Percentiles rank a stretch among this genome's conserved stretches.
phyloP scores from a whole-genome alignment of 2,888 invertebrate species.

The Aspidapion aeneum region DNA sequence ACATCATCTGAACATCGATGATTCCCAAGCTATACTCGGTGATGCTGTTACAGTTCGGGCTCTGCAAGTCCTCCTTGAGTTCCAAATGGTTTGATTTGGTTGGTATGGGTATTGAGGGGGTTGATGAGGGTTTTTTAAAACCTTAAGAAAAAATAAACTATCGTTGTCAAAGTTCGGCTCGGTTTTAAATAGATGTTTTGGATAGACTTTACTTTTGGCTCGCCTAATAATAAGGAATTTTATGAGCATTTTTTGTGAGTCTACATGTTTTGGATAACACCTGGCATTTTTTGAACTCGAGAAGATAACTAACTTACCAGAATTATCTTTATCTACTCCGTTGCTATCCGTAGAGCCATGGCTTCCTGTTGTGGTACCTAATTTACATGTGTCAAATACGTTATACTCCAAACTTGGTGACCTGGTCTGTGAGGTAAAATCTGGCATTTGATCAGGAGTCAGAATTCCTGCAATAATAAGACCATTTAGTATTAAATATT shows the following conservation, averaged over 20 bases:
- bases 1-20: constrained; percentile 56
- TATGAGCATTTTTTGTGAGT: too few species aligned
- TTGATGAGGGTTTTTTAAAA: neutral
- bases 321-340: neutral
- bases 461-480: constrained; percentile 68
- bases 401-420: constrained; percentile 28
- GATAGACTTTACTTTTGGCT: too few species aligned
- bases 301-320: constrained; percentile 4
- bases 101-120: neutral
- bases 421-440: constrained; percentile 34
- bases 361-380: constrained; percentile 13
- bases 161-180: too few species aligned
- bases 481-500: too few species aligned
- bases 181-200: too few species aligned
- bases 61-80: constrained; percentile 33
- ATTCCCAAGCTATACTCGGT: constrained; percentile 46
- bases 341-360: neutral
- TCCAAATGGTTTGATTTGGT: neutral
- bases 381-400: constrained; percentile 10
- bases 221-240: too few species aligned
- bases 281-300: too few species aligned
- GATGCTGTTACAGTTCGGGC: constrained; percentile 40
- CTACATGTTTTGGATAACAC: too few species aligned
- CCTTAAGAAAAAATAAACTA: neutral
- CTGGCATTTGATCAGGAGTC: constrained; percentile 85